Conservation (phyloP, 2,888 invertebrate species). For the Tillus elongatus region DNA sequence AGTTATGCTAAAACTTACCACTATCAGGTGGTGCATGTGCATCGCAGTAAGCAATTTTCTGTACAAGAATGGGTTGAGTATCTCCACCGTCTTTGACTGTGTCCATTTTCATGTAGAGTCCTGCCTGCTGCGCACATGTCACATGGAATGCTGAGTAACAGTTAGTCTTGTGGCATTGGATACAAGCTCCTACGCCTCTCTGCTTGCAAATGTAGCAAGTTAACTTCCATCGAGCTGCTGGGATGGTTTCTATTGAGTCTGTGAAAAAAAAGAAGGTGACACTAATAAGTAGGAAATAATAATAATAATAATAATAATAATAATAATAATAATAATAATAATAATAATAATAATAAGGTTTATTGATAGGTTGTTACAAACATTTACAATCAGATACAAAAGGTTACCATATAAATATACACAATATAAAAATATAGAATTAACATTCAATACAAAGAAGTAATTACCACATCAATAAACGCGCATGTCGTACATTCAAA, state of each 20-base stretch:
- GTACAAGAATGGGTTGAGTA: constrained; percentile 69
- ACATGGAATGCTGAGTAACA: constrained; percentile 98
- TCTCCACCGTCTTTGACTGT: constrained; percentile 58
- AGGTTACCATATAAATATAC: no score
- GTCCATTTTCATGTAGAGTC: constrained; percentile 92
- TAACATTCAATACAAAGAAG: no score
- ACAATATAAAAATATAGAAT: no score
- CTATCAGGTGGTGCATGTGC: constrained; percentile 74
- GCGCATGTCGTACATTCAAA: no score
- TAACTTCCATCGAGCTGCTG: constrained; percentile 91
- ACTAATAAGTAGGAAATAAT: not conserved
- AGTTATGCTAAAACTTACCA: constrained; percentile 22
- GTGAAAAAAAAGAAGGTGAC: constrained; percentile 13
- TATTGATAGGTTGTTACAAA: no score
- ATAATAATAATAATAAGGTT: no score
- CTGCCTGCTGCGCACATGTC: constrained; percentile 96
- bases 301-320: not conserved
- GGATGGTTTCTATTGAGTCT: constrained; percentile 94
- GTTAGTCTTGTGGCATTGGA: constrained; percentile 93
- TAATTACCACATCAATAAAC: no score
- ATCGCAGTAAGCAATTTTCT: constrained; percentile 94
- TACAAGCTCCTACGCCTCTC: constrained; percentile 87
- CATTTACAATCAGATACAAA: no score
- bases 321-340: no score
- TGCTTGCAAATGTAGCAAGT: constrained; percentile 95